A percentile compares a stretch with the other conserved stretches of the same genome.
These are phyloP conservation scores for Berghia stephanieae DNA, from an alignment of 1,140 invertebrate species.

Conservation along the genomic window DNA sequence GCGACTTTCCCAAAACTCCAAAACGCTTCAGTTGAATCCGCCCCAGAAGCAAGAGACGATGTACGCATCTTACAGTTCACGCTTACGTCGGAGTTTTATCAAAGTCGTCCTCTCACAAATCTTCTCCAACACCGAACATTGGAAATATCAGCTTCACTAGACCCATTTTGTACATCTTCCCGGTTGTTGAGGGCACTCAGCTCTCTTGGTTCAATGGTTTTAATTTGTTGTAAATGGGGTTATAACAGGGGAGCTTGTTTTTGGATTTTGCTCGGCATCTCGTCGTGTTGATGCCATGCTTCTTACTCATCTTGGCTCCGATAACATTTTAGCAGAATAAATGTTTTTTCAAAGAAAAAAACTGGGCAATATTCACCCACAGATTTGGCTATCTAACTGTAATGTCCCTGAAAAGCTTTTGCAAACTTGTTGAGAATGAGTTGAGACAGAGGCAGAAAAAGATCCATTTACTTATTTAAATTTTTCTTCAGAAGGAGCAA, in stretches of 20 bases:
- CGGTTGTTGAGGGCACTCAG: conserved; percentile 94
- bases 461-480: conserved; percentile 73
- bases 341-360: conserved; percentile 74
- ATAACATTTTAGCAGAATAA: conserved; percentile 87
- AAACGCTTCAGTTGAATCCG: conserved; percentile 63
- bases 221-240: conserved; percentile 96
- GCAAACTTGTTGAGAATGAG: conserved; percentile 77
- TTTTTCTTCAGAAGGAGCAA: conserved; percentile 84
- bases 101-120: conserved; percentile 74
- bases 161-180: conserved; percentile 97
- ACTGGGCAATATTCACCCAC: conserved; percentile 80
- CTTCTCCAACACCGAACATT: conserved; percentile 91
- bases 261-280: conserved; percentile 96
- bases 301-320: conserved; percentile 90
- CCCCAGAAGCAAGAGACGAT: conserved; percentile 50
- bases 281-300: conserved; percentile 91
- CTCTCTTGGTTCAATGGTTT: conserved; percentile 97
- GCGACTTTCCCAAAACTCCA: conserved; percentile 74
- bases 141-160: conserved; percentile 95
- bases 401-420: conserved; percentile 74
- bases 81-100: conserved; percentile 69
- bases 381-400: conserved; percentile 95
- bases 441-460: conserved; percentile 41
- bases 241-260: conserved; percentile 93
- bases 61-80: conserved; percentile 66